These are phyloP conservation scores for Drosophila baimaii DNA, from an alignment of 1,140 invertebrate species.

Conservation along the genomic window DNA sequence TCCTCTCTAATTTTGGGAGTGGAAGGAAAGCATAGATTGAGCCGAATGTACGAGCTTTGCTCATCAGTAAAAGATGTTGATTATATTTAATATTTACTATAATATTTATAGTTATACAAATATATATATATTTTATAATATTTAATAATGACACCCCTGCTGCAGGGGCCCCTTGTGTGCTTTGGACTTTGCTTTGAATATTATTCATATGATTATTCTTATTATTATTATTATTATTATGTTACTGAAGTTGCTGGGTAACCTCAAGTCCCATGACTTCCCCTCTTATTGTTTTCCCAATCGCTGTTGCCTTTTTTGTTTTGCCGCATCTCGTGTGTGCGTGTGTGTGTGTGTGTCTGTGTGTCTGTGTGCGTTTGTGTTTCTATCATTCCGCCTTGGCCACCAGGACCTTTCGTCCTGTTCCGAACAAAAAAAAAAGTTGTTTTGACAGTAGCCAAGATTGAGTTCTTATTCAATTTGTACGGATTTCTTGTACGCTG, in stretches of 20 bases:
- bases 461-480: constrained; percentile 83
- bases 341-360: constrained; percentile 4
- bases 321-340: constrained; percentile 29
- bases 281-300: constrained; percentile 11
- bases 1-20: too few species aligned
- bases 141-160: too few species aligned
- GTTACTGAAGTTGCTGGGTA: not conserved
- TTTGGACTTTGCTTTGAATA: not conserved
- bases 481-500: constrained; percentile 70
- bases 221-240: not conserved
- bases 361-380: constrained; percentile 28
- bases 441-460: constrained; percentile 81
- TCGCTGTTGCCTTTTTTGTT: constrained; percentile 14
- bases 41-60: too few species aligned
- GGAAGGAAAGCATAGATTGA: too few species aligned
- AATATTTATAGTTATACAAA: too few species aligned
- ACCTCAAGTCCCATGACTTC: not conserved
- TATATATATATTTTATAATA: too few species aligned
- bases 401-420: constrained; percentile 20
- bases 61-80: too few species aligned
- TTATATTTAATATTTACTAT: too few species aligned
- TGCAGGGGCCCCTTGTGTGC: not conserved
- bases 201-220: not conserved
- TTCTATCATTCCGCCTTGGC: constrained; percentile 55
- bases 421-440: constrained; percentile 39